Conservation (phyloP, 2,888 invertebrate genomes). For the Lochmaea capreae region DNA sequence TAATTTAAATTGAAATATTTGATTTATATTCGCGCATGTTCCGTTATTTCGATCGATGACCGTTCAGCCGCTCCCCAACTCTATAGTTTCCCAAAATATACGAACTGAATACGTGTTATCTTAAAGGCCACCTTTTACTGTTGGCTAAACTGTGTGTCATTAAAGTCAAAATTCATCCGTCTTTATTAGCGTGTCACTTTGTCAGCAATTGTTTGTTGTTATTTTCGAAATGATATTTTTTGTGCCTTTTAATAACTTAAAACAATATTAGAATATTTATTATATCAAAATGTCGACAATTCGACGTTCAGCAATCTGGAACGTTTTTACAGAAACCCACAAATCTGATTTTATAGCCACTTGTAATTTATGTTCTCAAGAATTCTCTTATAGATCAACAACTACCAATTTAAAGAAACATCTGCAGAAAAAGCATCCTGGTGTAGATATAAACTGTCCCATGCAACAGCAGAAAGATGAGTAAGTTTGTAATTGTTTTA, state of each 20-base stretch:
- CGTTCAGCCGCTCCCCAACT: background rate
- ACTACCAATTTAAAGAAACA: slow-evolving; percentile 32
- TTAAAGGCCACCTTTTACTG: background rate
- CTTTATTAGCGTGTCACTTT: slow-evolving; percentile 5
- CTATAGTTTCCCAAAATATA: background rate
- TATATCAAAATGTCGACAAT: slow-evolving; percentile 18
- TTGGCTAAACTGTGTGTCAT: slow-evolving; percentile 16
- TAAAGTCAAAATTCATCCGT: slow-evolving; percentile 13
- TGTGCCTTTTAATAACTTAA: slow-evolving; percentile 9
- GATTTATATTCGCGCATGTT: background rate
- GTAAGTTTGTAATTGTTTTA: slow-evolving; percentile 1
- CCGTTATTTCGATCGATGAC: background rate
- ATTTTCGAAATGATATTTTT: slow-evolving; percentile 13
- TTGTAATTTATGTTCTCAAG: slow-evolving; percentile 30
- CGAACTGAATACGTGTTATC: background rate
- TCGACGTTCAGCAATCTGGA: slow-evolving; percentile 27
- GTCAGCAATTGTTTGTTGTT: slow-evolving; percentile 23
- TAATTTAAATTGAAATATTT: background rate
- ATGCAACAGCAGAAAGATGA: background rate
- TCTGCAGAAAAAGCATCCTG: slow-evolving; percentile 27
- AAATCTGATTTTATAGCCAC: slow-evolving; percentile 31
- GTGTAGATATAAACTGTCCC: slow-evolving; percentile 7
- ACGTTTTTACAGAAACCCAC: slow-evolving; percentile 31
- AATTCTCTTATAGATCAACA: slow-evolving; percentile 31
- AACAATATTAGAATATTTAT: background rate